Base-by-base conservation (phyloP, 1,140 invertebrate species). In the Calliopsis andreniformis region DNA sequence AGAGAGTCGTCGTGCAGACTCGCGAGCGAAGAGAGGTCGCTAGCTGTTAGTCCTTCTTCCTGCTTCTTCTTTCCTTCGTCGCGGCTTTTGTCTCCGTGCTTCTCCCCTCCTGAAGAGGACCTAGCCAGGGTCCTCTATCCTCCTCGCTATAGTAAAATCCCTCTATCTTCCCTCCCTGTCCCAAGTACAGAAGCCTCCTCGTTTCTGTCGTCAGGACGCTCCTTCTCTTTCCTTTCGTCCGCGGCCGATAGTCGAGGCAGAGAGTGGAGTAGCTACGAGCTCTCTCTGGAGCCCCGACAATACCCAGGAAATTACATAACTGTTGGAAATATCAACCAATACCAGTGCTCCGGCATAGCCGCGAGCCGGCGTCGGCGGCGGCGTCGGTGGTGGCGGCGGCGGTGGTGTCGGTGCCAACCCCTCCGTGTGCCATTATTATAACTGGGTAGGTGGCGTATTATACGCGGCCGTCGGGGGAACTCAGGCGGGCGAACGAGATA, bases 241-340 rank as follows among this genome's bases (percentile, higher is more conserved):
- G 89, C 89, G 90, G 84, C 89, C 86, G 90, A 90, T 89, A 89
- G 89, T 85, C 42, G 87, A 87, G 35, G 85, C 80, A 85, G 69
- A n/a, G 35, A 62, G 32, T 59, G 62, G 68, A 84, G 77, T 68
- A 76, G 70, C 55, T 78, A 66, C 43, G 63, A 80, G 78, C 82
- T 78, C 78, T 78, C 78, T 80, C 78, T 73, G 73, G 82, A 83
- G 82, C 55, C 69, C 73, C 81, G 79, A 92, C 91, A 92, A 92
- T 92, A 89, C 86, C 91, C 91, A 92, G 91, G 91, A 92, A 92
- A 92, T 92, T 92, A 92, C 91, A 92, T 91, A 92, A 92, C 91
- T 92, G 91, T 92, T 92, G 91, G 89, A 91, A 92, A 92, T 91
- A 92, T 91, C 90, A 91, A 88, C 90, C 91, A 91, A 91, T 92